A percentile compares a stretch with the other conserved stretches of the same genome.
Conservation (phyloP, 2,113 vertebrate genomes). For the Ailuropoda melanoleuca region DNA sequence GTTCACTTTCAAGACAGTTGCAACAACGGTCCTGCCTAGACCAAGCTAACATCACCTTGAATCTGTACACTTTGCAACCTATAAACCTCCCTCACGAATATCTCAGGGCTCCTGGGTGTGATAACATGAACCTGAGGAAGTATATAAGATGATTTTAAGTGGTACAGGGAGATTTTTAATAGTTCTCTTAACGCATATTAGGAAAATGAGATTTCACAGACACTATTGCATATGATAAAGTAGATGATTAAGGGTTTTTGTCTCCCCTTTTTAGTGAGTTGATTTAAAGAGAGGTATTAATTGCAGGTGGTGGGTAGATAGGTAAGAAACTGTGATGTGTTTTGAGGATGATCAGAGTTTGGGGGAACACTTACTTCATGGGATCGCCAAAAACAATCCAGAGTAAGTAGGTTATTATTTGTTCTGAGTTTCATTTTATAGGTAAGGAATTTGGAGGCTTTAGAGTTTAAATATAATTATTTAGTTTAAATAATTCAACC, state of each 20-base stretch:
- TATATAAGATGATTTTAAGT: neutral
- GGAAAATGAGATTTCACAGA: conserved; percentile 1
- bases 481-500: neutral
- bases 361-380: neutral
- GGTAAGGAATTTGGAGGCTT: neutral
- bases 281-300: conserved; percentile 44
- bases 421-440: neutral
- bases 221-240: conserved; percentile 5
- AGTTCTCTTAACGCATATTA: conserved; percentile 11
- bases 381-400: neutral
- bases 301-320: neutral
- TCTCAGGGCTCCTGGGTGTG: neutral
- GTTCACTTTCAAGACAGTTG: neutral
- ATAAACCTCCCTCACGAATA: conserved; percentile 2
- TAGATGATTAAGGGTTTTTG: neutral
- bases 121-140: neutral
- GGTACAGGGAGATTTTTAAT: neutral
- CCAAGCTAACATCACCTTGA: neutral
- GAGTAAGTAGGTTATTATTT: neutral
- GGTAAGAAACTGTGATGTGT: neutral
- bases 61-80: neutral
- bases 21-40: neutral
- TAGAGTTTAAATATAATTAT: neutral
- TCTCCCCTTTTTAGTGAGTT: neutral
- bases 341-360: neutral